Conservation (phyloP, 2,113 vertebrate genomes). For the Labeo catla region DNA sequence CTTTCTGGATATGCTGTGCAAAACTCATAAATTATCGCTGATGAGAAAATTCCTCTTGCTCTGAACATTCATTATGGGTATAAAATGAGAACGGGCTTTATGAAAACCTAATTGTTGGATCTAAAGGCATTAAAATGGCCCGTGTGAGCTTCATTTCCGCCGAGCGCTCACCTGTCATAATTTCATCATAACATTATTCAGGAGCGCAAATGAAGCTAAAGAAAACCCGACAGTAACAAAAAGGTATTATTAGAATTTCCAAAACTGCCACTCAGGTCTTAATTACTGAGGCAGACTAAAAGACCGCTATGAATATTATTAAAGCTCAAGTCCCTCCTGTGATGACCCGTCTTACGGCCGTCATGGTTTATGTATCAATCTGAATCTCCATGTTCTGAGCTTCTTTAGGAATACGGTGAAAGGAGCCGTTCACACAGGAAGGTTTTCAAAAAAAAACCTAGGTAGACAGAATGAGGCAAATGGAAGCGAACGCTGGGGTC, state of each 20-base stretch:
- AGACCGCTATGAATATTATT: constrained; percentile 19
- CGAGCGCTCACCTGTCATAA: constrained; percentile 27
- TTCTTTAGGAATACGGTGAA: neutral
- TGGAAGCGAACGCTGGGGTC: neutral
- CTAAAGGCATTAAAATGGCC: constrained; percentile 39
- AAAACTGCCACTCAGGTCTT: constrained; percentile 43
- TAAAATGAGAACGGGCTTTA: constrained; percentile 11
- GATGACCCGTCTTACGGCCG: constrained; percentile 30
- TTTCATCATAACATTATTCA: constrained; percentile 46
- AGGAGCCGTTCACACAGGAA: neutral
- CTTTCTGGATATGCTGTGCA: constrained; percentile 39
- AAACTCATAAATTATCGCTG: constrained; percentile 19
- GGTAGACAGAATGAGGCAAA: neutral
- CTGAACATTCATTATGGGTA: neutral
- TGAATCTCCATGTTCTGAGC: constrained; percentile 1
- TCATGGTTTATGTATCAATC: constrained; percentile 46
- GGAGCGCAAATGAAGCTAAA: constrained; percentile 27
- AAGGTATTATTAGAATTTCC: constrained; percentile 45
- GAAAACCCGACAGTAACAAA: constrained; percentile 46
- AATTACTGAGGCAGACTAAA: constrained; percentile 42
- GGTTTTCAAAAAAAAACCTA: neutral
- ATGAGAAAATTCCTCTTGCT: constrained; percentile 35
- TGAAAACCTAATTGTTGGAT: constrained; percentile 34
- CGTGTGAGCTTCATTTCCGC: neutral
- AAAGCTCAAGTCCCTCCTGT: neutral